A percentile compares a stretch with the other conserved stretches of the same genome.
phyloP scores from a whole-genome alignment of 1,140 invertebrate species.

The Nephila pilipes region DNA sequence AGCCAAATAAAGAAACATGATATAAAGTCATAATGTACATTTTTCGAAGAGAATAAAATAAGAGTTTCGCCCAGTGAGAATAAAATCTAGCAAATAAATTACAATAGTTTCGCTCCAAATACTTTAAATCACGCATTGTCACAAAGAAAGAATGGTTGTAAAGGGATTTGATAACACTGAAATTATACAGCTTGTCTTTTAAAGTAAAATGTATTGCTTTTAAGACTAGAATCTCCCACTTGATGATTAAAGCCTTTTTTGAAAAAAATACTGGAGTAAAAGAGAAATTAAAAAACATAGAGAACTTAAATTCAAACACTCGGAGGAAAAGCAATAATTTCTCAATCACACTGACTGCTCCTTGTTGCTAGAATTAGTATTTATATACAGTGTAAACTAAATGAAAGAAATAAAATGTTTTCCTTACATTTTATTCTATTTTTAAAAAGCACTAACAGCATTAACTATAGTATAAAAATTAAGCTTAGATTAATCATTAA shows the following conservation, averaged over 20 bases:
- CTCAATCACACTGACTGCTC: neutral
- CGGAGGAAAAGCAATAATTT: neutral
- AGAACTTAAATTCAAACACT: neutral
- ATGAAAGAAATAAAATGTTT: too few species aligned
- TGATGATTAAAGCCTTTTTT: neutral
- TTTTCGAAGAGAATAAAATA: neutral
- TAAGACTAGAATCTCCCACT: neutral
- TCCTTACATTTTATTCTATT: too few species aligned
- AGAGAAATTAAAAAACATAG: neutral
- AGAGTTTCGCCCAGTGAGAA: neutral
- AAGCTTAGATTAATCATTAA: too few species aligned
- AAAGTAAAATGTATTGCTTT: slow-evolving; percentile 21
- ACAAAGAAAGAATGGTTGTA: neutral
- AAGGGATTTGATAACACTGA: neutral
- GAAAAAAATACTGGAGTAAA: neutral
- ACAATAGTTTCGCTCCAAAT: neutral
- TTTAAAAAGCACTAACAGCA: too few species aligned
- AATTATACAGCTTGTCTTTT: neutral
- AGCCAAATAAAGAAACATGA: neutral
- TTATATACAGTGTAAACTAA: too few species aligned
- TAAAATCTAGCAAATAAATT: neutral
- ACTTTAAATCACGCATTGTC: neutral
- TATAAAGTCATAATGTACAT: neutral
- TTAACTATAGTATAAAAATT: too few species aligned
- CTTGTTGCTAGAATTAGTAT: too few species aligned